Percentiles rank a stretch among this genome's conserved stretches.
phyloP scores from a whole-genome alignment of 2,888 invertebrate genomes.

The Caradrina kadenii region DNA sequence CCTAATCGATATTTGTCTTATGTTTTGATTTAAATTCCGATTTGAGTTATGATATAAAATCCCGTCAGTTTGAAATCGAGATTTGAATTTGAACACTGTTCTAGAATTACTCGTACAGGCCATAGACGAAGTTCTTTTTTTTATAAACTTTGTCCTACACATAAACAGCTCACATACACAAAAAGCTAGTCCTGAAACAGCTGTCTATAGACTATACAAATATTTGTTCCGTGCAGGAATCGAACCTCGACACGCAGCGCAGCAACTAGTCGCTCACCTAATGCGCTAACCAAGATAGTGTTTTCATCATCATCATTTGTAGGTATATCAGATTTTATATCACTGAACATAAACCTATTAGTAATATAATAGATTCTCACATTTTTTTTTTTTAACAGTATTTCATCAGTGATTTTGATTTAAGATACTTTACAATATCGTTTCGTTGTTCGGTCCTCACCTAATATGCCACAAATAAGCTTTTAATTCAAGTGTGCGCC shows the following conservation, averaged over 20 bases:
- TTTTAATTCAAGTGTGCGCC: constrained; percentile 33
- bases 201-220: too few species aligned
- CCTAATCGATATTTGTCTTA: background rate
- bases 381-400: background rate
- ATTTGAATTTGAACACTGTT: constrained; percentile 7
- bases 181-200: too few species aligned
- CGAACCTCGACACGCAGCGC: too few species aligned
- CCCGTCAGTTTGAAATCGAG: constrained; percentile 7
- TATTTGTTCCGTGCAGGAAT: too few species aligned
- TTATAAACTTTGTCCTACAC: too few species aligned
- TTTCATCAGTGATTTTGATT: background rate
- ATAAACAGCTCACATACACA: too few species aligned
- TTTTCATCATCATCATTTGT: too few species aligned
- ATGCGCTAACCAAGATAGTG: too few species aligned
- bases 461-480: constrained; percentile 45
- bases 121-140: background rate
- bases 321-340: background rate
- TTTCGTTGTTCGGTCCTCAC: background rate
- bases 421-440: constrained; percentile 6
- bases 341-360: too few species aligned
- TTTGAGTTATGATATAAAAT: background rate
- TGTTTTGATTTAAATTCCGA: background rate
- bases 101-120: background rate
- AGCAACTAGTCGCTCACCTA: too few species aligned
- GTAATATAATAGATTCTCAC: too few species aligned